A percentile compares a stretch with the other conserved stretches of the same genome.
Conservation (phyloP, 1,140 invertebrate species). For the Ditylenchus dipsaci region DNA sequence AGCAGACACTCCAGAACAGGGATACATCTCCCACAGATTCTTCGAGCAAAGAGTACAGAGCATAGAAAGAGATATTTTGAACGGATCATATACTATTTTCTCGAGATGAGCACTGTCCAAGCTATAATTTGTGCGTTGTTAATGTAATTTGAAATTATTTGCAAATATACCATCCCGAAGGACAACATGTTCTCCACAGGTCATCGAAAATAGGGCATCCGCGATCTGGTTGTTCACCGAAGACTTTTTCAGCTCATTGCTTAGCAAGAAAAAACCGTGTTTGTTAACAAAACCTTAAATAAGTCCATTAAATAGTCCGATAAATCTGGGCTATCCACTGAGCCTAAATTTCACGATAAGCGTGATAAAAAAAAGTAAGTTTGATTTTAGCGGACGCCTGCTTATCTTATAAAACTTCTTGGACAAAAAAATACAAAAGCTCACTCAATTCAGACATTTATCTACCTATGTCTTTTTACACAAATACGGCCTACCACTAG, state of each 20-base stretch:
- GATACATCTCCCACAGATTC: slow-evolving; percentile 33
- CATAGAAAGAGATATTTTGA: slow-evolving; percentile 36
- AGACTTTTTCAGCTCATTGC: slow-evolving; percentile 35
- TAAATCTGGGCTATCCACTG: no score
- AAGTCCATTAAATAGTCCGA: no score
- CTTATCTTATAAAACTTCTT: no score
- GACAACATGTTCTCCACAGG: slow-evolving; percentile 40
- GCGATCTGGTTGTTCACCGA: slow-evolving; percentile 34
- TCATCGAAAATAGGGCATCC: slow-evolving; percentile 40
- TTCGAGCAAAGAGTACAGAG: slow-evolving; percentile 38
- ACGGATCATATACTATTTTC: slow-evolving; percentile 27
- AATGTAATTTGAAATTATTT: no score
- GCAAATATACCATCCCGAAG: slow-evolving; percentile 30
- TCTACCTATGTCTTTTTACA: no score
- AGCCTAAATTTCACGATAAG: background rate
- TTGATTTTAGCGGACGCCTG: no score
- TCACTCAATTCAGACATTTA: no score
- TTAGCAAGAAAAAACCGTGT: slow-evolving; percentile 34
- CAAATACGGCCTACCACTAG: no score
- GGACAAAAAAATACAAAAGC: no score
- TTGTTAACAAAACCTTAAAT: slow-evolving; percentile 21
- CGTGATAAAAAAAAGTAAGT: no score
- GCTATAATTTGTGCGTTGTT: slow-evolving; percentile 19
- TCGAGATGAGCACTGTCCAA: slow-evolving; percentile 36
- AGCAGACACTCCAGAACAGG: slow-evolving; percentile 46